Evolutionary conservation across 2,113 vertebrate genomes (phyloP).

Genomic region (Sander lucioperca): DNA sequence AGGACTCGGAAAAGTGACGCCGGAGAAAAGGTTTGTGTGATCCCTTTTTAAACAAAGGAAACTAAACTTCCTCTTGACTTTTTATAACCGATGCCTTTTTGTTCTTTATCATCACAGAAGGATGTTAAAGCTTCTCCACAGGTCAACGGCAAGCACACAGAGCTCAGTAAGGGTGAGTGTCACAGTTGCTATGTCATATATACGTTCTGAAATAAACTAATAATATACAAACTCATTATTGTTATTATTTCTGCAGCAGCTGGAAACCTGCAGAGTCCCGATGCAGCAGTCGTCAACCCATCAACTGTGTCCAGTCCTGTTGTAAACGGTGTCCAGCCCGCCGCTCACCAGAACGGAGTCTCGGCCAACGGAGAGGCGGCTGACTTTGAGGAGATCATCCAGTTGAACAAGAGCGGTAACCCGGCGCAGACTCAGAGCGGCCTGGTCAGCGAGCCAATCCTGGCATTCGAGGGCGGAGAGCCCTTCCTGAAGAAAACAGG

Average conservation of each 20-base stretch:
- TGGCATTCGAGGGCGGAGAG: constrained; percentile 90
- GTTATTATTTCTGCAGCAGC: constrained; percentile 25
- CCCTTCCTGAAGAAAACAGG: constrained; percentile 91
- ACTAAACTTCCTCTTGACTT: background rate
- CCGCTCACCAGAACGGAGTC: constrained; percentile 91
- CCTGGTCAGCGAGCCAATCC: constrained; percentile 84
- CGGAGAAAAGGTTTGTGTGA: constrained; percentile 87
- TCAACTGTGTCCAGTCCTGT: constrained; percentile 68
- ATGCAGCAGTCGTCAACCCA: constrained; percentile 39
- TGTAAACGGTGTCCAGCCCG: constrained; percentile 89
- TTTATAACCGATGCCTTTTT: constrained; percentile 18
- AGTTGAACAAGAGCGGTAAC: constrained; percentile 71
- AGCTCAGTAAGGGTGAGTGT: constrained; percentile 71
- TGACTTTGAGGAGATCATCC: constrained; percentile 82
- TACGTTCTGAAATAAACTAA: background rate
- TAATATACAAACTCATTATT: background rate
- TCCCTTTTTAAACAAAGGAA: background rate
- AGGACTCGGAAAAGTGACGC: constrained; percentile 92
- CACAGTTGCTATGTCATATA: background rate
- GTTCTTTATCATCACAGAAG: constrained; percentile 80
- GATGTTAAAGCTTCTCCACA: constrained; percentile 74
- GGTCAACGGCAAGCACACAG: constrained; percentile 86
- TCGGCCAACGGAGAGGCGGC: constrained; percentile 83
- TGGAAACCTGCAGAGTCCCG: constrained; percentile 28
- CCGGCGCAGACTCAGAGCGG: constrained; percentile 74